Evolutionary conservation across 2,113 vertebrate genomes (phyloP).

Genomic region (Rynchops niger): DNA sequence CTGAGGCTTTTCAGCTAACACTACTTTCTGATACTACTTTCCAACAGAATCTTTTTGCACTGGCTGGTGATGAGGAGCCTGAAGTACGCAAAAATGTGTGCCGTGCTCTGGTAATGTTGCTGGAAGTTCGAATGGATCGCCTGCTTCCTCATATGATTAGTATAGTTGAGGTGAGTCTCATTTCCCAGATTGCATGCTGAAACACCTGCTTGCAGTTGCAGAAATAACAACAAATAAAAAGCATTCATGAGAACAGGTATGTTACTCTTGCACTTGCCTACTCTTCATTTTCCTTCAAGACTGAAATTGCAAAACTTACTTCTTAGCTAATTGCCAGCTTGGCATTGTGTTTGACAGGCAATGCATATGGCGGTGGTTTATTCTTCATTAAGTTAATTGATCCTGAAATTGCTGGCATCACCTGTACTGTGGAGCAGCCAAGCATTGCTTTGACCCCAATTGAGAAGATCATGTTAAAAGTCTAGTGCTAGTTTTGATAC

Average conservation of each 20-base stretch:
- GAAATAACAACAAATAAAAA: not conserved
- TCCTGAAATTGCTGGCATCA: not conserved
- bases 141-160: slow-evolving; percentile 97
- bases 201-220: not conserved
- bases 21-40: not conserved
- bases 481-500: not conserved
- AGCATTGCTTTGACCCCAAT: not conserved
- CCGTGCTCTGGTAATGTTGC: slow-evolving; percentile 94
- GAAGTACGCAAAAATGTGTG: slow-evolving; percentile 98
- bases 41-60: slow-evolving; percentile 92
- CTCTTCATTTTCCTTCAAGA: not conserved
- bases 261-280: not conserved
- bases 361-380: not conserved
- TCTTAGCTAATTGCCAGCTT: not conserved
- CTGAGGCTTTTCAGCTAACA: not conserved
- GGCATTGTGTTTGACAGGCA: not conserved
- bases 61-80: slow-evolving; percentile 93
- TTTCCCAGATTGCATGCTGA: not conserved
- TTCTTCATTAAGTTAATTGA: not conserved
- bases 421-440: not conserved
- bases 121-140: slow-evolving; percentile 95
- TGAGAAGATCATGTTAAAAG: not conserved
- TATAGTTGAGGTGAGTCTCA: slow-evolving; percentile 88
- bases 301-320: not conserved
- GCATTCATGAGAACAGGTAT: not conserved